These are phyloP conservation scores for Macrobrachium nipponense DNA, from an alignment of 1,140 invertebrate genomes.

Conservation along the genomic window DNA sequence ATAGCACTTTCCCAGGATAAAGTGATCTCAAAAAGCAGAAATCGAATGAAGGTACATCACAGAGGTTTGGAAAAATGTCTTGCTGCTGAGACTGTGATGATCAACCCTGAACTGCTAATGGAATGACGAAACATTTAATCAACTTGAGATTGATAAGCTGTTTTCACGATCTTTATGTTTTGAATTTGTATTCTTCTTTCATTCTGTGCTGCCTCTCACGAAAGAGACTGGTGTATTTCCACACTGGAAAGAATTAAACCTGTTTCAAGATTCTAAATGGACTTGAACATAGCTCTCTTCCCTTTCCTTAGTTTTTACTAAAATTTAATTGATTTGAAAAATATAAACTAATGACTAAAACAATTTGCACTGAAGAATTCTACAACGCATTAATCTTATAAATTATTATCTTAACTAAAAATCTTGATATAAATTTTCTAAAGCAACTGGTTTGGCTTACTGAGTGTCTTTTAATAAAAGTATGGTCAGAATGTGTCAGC, in stretches of 20 bases:
- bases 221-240: background rate
- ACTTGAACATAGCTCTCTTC: too few relatives aligned
- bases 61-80: background rate
- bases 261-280: background rate
- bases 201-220: background rate
- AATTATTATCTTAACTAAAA: background rate
- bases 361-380: background rate
- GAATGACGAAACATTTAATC: conserved; percentile 6
- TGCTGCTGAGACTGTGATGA: background rate
- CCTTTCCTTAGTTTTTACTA: too few relatives aligned
- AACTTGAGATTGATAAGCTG: too few relatives aligned
- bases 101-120: background rate
- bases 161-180: background rate
- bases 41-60: background rate
- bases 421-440: background rate
- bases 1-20: conserved; percentile 10
- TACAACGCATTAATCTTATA: background rate
- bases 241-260: background rate
- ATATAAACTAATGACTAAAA: too few relatives aligned
- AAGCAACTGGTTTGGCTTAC: background rate
- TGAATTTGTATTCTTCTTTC: background rate
- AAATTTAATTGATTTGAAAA: background rate
- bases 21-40: background rate
- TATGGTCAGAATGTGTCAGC: too few relatives aligned
- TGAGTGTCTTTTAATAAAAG: background rate